Evolutionary conservation across 2,113 vertebrate species (phyloP).

Genomic region (Motacilla alba): DNA sequence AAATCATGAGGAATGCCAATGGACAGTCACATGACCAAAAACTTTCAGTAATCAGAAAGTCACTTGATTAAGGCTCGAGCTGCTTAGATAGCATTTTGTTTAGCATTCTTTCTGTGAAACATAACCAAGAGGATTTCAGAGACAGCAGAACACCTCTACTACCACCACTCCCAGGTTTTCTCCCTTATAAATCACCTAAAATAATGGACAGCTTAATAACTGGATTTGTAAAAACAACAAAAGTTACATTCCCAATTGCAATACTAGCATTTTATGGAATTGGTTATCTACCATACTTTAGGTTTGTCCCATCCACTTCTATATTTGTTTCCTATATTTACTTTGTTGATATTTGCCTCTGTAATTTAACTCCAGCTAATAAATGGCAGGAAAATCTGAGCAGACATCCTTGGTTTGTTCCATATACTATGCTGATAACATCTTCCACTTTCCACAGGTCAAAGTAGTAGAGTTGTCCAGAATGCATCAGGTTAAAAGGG

Average conservation of each 20-base stretch:
- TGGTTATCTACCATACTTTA: neutral
- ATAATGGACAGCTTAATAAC: neutral
- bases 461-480: neutral
- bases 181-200: neutral
- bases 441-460: neutral
- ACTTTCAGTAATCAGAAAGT: neutral
- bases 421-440: neutral
- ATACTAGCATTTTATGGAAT: neutral
- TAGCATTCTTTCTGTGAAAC: neutral
- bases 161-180: fast-evolving
- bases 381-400: neutral
- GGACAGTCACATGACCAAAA: neutral
- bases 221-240: neutral
- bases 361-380: neutral
- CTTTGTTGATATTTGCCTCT: neutral
- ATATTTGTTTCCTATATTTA: neutral
- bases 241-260: neutral
- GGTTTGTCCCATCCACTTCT: neutral
- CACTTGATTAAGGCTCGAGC: neutral
- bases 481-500: neutral
- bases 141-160: neutral
- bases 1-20: neutral
- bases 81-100: neutral
- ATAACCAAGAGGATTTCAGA: neutral
- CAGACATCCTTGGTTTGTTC: neutral